These are phyloP conservation scores for Ursus arctos DNA, from an alignment of 2,113 vertebrate genomes.

Conservation along the genomic window DNA sequence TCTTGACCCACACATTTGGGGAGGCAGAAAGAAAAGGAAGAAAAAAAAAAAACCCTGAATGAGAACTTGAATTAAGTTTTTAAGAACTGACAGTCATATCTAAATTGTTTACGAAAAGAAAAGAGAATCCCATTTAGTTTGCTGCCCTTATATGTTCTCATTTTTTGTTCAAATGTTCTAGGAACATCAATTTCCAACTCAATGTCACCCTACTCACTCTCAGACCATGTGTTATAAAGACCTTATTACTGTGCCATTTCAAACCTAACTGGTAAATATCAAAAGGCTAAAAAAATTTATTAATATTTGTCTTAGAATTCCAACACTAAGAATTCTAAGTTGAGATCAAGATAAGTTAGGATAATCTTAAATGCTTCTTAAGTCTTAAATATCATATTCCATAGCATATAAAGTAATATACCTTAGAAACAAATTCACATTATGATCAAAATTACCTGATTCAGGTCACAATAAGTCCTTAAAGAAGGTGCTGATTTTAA, in stretches of 20 bases:
- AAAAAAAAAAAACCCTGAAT: constrained; percentile 12
- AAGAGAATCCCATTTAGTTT: background rate
- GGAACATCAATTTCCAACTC: constrained; percentile 45
- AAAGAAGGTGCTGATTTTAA: constrained; percentile 85
- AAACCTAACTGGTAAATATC: constrained; percentile 36
- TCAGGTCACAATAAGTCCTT: constrained; percentile 84
- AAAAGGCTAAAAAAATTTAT: constrained; percentile 51
- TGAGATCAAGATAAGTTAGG: constrained; percentile 17
- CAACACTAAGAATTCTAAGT: constrained; percentile 53
- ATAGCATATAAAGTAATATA: constrained; percentile 42
- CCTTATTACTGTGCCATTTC: constrained; percentile 39
- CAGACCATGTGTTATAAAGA: constrained; percentile 5
- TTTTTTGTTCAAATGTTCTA: constrained; percentile 47
- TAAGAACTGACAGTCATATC: background rate
- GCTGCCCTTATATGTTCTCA: background rate
- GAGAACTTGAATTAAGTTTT: constrained; percentile 17
- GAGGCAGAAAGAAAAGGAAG: background rate
- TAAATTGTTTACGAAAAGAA: constrained; percentile 14
- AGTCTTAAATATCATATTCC: background rate
- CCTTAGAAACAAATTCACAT: constrained; percentile 17
- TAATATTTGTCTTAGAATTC: constrained; percentile 2
- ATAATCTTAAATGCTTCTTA: background rate
- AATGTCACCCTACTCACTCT: background rate
- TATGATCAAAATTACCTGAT: constrained; percentile 85
- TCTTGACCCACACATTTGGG: background rate